Conservation (phyloP, 2,888 invertebrate species). For the Drosophila setosimentum region DNA sequence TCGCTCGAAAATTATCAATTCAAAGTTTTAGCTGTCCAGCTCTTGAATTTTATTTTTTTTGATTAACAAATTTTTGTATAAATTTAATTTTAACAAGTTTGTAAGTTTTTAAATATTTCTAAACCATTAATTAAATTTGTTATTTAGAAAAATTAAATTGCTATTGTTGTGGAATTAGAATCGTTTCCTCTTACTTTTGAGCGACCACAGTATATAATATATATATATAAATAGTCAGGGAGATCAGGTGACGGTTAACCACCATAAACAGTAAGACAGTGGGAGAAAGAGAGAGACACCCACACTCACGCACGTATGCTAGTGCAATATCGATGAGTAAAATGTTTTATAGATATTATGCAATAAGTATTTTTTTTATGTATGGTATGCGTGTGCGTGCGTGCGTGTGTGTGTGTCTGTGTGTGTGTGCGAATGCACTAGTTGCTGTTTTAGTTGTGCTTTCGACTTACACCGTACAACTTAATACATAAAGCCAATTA, state of each 20-base stretch:
- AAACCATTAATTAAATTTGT: background rate
- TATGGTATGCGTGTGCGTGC: constrained; percentile 18
- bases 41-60: background rate
- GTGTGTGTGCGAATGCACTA: constrained; percentile 14
- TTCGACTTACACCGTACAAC: constrained; percentile 38
- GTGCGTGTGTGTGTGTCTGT: constrained; percentile 29
- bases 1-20: background rate
- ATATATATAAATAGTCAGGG: background rate
- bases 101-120: background rate
- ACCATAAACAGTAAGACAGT: background rate
- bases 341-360: constrained; percentile 19
- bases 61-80: background rate
- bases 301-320: constrained; percentile 38
- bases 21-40: background rate
- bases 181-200: background rate
- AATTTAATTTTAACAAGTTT: background rate
- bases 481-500: constrained; percentile 69
- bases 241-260: background rate
- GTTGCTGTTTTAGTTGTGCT: constrained; percentile 47
- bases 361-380: constrained; percentile 25
- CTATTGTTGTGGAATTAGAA: background rate
- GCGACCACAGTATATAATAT: background rate
- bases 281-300: constrained; percentile 14
- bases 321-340: constrained; percentile 28
- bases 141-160: background rate